Evolutionary conservation across 2,797 vertebrate species (phyloP).

Genomic region (Enteromius viviparus): DNA sequence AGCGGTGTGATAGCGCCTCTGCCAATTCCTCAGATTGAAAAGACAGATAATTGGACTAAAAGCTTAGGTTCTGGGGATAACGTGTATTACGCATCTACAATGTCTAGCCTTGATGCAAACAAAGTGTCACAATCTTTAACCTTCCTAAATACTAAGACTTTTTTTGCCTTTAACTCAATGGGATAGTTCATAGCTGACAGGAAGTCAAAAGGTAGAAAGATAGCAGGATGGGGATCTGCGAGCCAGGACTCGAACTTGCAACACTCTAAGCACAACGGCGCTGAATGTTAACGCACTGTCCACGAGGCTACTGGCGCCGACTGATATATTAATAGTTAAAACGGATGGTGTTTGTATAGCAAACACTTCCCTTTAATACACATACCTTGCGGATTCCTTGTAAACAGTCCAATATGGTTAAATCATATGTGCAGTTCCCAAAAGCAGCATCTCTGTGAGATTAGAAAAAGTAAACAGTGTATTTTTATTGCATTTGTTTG

Average conservation of each 20-base stretch:
- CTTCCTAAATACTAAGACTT: neutral
- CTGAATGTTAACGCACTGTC: no score
- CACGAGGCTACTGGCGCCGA: no score
- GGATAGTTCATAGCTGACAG: no score
- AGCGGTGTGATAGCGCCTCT: neutral
- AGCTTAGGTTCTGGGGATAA: slow-evolving; percentile 49
- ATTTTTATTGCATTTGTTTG: no score
- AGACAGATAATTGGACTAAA: slow-evolving; percentile 55
- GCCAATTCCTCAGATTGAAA: slow-evolving; percentile 6
- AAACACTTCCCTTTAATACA: neutral
- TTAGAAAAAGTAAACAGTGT: neutral
- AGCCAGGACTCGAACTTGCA: no score
- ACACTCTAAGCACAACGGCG: no score
- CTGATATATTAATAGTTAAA: neutral
- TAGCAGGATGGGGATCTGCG: no score
- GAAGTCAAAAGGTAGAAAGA: no score
- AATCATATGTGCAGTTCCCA: slow-evolving; percentile 86
- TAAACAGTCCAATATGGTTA: slow-evolving; percentile 89
- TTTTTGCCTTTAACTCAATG: no score
- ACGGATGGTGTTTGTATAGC: neutral
- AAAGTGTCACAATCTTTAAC: slow-evolving; percentile 1
- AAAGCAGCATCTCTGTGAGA: slow-evolving; percentile 86
- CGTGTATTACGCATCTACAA: neutral
- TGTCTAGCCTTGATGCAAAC: neutral
- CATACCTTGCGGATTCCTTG: slow-evolving; percentile 90